Base-by-base conservation (phyloP, 2,113 vertebrate genomes). In the Neolamprologus fasciatus region DNA sequence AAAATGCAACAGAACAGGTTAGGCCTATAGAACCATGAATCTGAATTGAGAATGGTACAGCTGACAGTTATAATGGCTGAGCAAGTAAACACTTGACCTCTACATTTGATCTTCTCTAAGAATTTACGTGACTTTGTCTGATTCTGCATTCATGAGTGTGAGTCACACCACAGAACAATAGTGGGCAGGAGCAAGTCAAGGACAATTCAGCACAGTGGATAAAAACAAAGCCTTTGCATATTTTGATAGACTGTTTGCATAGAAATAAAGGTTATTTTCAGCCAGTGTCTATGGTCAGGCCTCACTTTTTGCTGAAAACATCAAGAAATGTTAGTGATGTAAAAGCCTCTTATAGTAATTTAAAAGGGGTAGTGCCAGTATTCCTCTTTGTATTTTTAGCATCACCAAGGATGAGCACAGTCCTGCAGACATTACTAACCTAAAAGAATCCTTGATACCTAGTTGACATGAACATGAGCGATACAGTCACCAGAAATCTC, bases 1-100 rank as follows among this genome's bases (percentile, higher is more conserved):
- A 95, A 87, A 80, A 92, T 5, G 2, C 89, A 55, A 42, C 87
- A 83, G 91, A 95, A 37, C 94, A 97, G 97, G 97, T 97, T 54
- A 95, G 95, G 7, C 7, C 28, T 51, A 3, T 17, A 55, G 68
- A 26, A 4, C 21, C 53, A 21, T 7, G 11, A 26, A 16, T 37
- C 2, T 10, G 23, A 63, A 17, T 21, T 5, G 21, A 17, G 37
- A 73, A 26, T 9, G 21, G 66, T 47, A 50, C 42, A 76, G 71
- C 16, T 31, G 17, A 51, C 45, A 78, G 26, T 33, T 51, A n/a
- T 33, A 50, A 50, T 78, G 16, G 45, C 23, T 78, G 73, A 78
- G 45, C 73, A 51, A 51, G 26, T 1, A 50, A n/a, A 19, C 45
- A 51, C 26, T 51, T 51, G 73, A 78, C 16, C 17, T 33, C 45